phyloP scores from a whole-genome alignment of 2,888 invertebrate genomes.

The Rhagophthalmus giganteus region DNA sequence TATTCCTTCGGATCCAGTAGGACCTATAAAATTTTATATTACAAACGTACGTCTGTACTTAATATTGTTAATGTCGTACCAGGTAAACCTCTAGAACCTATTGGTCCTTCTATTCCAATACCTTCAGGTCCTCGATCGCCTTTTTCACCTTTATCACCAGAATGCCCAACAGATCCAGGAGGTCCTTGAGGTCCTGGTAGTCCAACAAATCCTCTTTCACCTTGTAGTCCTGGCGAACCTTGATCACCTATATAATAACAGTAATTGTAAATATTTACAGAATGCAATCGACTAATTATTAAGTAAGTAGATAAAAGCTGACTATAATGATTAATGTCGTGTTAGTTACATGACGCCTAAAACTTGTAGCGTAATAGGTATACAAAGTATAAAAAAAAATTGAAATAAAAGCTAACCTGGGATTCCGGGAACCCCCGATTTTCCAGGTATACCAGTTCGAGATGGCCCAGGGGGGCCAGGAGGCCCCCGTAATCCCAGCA shows the following conservation, averaged over 20 bases:
- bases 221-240: slow-evolving; percentile 67
- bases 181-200: slow-evolving; percentile 64
- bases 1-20: slow-evolving; percentile 68
- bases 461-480: slow-evolving; percentile 66
- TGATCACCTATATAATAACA: slow-evolving; percentile 59
- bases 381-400: background rate
- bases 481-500: slow-evolving; percentile 66
- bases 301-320: too few species aligned
- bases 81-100: slow-evolving; percentile 70
- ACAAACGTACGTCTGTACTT: too few species aligned
- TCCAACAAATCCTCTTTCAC: slow-evolving; percentile 69
- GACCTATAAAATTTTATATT: slow-evolving; percentile 55
- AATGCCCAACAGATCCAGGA: slow-evolving; percentile 62
- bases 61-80: slow-evolving; percentile 55
- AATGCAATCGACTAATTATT: too few species aligned
- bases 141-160: slow-evolving; percentile 72
- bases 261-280: too few species aligned
- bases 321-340: too few species aligned
- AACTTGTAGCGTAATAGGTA: too few species aligned
- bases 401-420: slow-evolving; percentile 55
- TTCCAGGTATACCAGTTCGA: slow-evolving; percentile 59
- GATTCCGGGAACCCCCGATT: slow-evolving; percentile 61
- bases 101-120: slow-evolving; percentile 71
- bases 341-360: too few species aligned
- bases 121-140: slow-evolving; percentile 75